Evolutionary conservation across 2,888 invertebrate species (phyloP), one percentile per base, ranked within the genome.

Genomic region (Antheraea assamensis): DNA sequence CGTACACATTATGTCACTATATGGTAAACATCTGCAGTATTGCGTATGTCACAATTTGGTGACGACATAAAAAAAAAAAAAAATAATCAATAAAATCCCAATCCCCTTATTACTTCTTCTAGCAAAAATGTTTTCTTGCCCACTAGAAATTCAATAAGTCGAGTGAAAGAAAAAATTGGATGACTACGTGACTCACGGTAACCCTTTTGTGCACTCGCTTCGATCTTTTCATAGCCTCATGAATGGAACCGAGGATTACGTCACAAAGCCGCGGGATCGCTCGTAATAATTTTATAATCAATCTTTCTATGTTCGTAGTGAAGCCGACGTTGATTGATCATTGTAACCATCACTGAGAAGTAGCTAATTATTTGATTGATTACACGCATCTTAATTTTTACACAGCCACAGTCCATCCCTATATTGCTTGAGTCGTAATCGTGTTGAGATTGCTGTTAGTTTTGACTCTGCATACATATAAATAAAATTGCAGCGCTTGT

Each of bases 291-390:
- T 80, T 76, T 77, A 82, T 80, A 81, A 85, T 85, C 85, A 84
- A 87, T 87, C 85, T 83, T 78, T 78, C 78, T 79, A 80, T 81
- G 75, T 79, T 77, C 78, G 76, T 78, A 80, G 79, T 79, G 79
- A 76, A 74, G 73, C 76, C 75, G 87, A 87, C 86, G 76, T 82
- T 85, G 85, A 87, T 84, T 79, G 83, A 86, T 86, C 83, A 80
- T 76, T 79, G 78, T 78, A 78, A 76, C 77, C 75, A 75, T 76
- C 78, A 78, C 76, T 80, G 79, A 75, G 79, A 76, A 76, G 74
- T 75, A 74, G 76, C 81, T 85, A 83, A 84, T 85, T 84, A 80
- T 79, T 78, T 82, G 83, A 85, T 85, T 81, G 82, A 85, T 83
- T 81, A 78, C 75, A 73, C 72, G 35, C 35, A 68, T 68, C 68